Evolutionary conservation across 2,888 invertebrate genomes (phyloP), one percentile per base, ranked within the genome.

Genomic region (Pseudeuparius sepicola): DNA sequence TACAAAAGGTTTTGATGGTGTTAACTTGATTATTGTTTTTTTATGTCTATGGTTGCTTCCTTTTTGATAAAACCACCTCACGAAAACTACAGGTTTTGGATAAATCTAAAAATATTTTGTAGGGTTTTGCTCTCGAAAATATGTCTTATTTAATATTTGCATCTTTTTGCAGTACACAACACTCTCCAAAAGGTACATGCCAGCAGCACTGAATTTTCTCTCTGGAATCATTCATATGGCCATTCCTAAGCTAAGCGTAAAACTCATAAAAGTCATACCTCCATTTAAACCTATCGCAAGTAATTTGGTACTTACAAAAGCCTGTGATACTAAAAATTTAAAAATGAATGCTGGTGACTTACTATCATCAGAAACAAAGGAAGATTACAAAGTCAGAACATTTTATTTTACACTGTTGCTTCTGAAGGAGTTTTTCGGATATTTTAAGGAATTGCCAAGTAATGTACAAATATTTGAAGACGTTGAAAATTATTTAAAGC

Each of bases 171-270:
- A 80, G 76, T 89, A 80, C 56, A 79, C 83, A 1, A 56, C 65
- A 1, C 57, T 84, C 18, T 89, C 89, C 0, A 87, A 86, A 61
- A 67, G 90, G 48, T 80, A 80, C 48, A 66, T 84, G 12, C 90
- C 94, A 0, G 76, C 86, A 10, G 80, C 73, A 0, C 64, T 92
- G 2, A 87, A 82, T 56, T 92, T 80, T 53, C 63, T 93, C 4
- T 64, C 73, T 42, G 87, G 89, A 1, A 61, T 88, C 33, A 56
- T 93, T 33, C 79, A 78, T 55, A 57, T 87, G 58, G 71, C 78
- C 10, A 67, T 78, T 4, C 74, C 78, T 9, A 79, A 78, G 39
- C 63, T 67, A 2, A 54, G 70, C 26, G 60, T 75, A 31, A 70
- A 71, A 50, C 61, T 72, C 1, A 59, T 76, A 11, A 75, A 76